These are phyloP conservation scores for Agrenia bidenticulata DNA, from an alignment of 2,888 invertebrate species.

Conservation along the genomic window DNA sequence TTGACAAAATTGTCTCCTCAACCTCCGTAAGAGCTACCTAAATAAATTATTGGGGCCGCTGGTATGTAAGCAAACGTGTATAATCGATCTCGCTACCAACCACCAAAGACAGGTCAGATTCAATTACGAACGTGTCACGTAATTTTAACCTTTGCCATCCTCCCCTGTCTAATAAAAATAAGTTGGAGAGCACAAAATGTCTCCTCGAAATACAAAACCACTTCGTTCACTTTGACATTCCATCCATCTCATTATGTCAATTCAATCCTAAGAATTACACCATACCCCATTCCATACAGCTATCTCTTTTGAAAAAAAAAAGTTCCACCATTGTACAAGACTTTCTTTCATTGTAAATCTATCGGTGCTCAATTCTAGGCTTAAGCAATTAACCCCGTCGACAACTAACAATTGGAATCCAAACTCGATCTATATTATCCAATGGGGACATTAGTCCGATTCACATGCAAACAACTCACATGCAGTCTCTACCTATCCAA, in stretches of 20 bases:
- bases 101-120: slow-evolving; percentile 57
- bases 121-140: slow-evolving; percentile 56
- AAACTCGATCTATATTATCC: too few relatives aligned
- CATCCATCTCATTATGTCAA: slow-evolving; percentile 10
- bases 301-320: not conserved
- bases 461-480: too few relatives aligned
- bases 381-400: too few relatives aligned
- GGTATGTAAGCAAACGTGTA: not conserved
- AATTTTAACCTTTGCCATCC: not conserved
- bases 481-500: too few relatives aligned
- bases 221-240: not conserved
- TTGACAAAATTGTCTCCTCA: not conserved
- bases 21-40: not conserved
- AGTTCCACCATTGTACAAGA: not conserved
- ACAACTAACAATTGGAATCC: too few relatives aligned
- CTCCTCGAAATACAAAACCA: not conserved
- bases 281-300: too few relatives aligned
- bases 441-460: too few relatives aligned
- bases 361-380: too few relatives aligned
- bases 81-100: not conserved
- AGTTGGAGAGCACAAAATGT: not conserved
- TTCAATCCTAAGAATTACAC: too few relatives aligned
- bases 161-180: not conserved
- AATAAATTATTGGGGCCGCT: not conserved
- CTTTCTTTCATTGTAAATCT: not conserved